A percentile compares a stretch with the other conserved stretches of the same genome.
These are phyloP conservation scores for Enteromius paludinosus DNA, from an alignment of 2,797 vertebrate genomes.

Conservation along the genomic window DNA sequence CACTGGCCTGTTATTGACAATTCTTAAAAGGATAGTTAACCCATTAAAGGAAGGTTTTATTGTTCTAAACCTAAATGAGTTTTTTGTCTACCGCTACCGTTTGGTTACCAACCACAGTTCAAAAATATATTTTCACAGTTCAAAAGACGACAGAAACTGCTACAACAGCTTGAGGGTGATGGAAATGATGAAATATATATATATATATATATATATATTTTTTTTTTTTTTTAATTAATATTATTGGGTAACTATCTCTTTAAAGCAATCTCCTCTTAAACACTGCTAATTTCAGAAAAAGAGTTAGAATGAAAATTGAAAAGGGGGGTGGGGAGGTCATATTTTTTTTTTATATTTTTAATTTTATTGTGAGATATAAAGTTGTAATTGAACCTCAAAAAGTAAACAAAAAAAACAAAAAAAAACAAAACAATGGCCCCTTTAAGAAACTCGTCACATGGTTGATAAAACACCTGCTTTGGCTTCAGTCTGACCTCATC, in stretches of 20 bases:
- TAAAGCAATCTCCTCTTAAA: background rate
- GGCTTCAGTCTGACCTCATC: constrained; percentile 4
- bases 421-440: background rate
- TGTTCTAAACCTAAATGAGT: background rate
- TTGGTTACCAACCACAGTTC: too few species aligned
- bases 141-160: too few species aligned
- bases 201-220: too few species aligned
- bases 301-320: background rate
- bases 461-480: background rate
- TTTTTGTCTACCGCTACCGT: too few species aligned
- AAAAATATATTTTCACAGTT: too few species aligned
- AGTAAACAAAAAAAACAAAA: background rate
- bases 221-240: too few species aligned
- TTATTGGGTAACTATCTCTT: background rate
- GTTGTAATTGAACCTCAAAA: background rate
- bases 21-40: background rate
- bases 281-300: background rate
- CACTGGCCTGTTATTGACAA: background rate
- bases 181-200: rapidly evolving
- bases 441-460: background rate
- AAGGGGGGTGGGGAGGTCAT: too few species aligned
- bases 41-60: background rate
- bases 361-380: background rate
- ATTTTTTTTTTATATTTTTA: too few species aligned
- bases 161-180: too few species aligned